These are phyloP conservation scores for Coccyzus lansbergi DNA, from an alignment of 2,797 vertebrate genomes.

Conservation along the genomic window DNA sequence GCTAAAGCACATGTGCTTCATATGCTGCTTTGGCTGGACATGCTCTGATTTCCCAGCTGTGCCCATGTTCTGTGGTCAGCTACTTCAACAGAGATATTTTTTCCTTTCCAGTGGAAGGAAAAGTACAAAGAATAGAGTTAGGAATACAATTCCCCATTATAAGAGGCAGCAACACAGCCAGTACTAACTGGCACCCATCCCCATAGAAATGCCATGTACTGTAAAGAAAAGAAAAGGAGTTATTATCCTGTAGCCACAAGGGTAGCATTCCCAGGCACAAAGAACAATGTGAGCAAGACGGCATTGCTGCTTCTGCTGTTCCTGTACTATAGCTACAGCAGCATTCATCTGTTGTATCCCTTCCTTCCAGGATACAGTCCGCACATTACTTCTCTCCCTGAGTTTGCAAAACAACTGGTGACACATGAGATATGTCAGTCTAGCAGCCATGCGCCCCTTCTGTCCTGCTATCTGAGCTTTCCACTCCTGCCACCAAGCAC, in stretches of 20 bases:
- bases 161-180: neutral
- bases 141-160: conserved; percentile 43
- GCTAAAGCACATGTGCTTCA: neutral
- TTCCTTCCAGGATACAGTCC: neutral
- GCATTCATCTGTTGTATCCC: neutral
- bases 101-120: conserved; percentile 36
- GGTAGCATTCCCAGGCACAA: conserved; percentile 31
- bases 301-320: conserved; percentile 33
- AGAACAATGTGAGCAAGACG: neutral
- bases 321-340: conserved; percentile 55
- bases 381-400: neutral
- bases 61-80: conserved; percentile 39
- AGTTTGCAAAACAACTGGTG: neutral
- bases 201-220: conserved; percentile 56
- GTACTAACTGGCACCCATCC: conserved; percentile 54
- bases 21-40: neutral
- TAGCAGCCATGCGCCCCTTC: neutral
- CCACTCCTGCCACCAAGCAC: neutral
- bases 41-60: conserved; percentile 1
- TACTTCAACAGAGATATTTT: conserved; percentile 23
- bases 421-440: neutral
- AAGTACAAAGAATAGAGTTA: conserved; percentile 43
- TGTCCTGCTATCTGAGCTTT: neutral
- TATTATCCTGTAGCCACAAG: conserved; percentile 39
- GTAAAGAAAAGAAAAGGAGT: conserved; percentile 55